Base-by-base conservation (phyloP, 2,113 vertebrate species). In the Nyctibius bracteatus region DNA sequence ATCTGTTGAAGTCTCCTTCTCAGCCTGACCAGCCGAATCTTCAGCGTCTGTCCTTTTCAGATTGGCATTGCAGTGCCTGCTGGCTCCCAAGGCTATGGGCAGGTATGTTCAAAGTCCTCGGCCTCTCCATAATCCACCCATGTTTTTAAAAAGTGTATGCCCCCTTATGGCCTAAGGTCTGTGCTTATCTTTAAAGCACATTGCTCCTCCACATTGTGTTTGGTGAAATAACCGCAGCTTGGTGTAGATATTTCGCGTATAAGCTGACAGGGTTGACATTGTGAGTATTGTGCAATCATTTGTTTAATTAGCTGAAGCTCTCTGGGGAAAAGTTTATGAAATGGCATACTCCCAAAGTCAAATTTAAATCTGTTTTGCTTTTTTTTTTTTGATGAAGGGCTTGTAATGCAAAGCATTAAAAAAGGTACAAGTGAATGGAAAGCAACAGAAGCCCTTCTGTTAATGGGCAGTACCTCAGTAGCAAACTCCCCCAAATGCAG, bases 291-390 rank as follows among this genome's bases (percentile, higher is more conserved):
- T 97, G 88, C 96, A 96, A 96, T 98, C 90, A 96, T 98, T 98
- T 97, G 94, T 98, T 98, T 98, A 98, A 98, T 98, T 98, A 97
- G 88, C 94, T 96, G 92, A 89, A 97, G 92, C 85, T 97, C 97
- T 97, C 90, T 87, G 88, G 97, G 95, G 97, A 96, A 92, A 95
- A 91, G 81, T 94, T 96, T 94, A 92, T 95, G 96, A 98, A 97
- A 98, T 97, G 94, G 92, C 96, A 85, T 88, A 86, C 72, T 96
- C 86, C 92, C 91, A 95, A 94, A 96, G 61, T 86, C 90, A 91
- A 73, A 97, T 95, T 96, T 88, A 95, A 98, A 97, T 93, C 82
- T 90, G 55, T n/a, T 94, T 97, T 92, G 62, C 65, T 96, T 90
- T 82, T 95, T 92, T 74, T 81, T 91, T 54, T 93, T 66, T 74